Evolutionary conservation across 2,888 invertebrate genomes (phyloP), one percentile per base, ranked within the genome.

Genomic region (Campoplex nolae): DNA sequence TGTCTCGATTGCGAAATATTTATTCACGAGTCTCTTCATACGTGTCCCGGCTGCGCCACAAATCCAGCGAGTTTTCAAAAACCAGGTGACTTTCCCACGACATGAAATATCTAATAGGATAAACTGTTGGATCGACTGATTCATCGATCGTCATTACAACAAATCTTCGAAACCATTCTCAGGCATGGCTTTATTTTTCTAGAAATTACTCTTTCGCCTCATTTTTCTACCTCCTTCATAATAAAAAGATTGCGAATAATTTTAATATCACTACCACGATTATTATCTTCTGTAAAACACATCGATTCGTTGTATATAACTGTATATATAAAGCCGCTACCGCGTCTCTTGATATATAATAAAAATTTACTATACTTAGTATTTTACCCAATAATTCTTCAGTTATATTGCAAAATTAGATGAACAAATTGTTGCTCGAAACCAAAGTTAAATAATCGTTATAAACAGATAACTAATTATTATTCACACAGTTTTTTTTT

Each of bases 1-100:
- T 99, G 99, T 94, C 96, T 98, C 91, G 99, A 99, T 94, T 99
- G 99, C 95, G 99, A 99, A 95, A 96, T 98, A 90, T 98, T 98
- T 93, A 97, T 99, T 58, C 98, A 99, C 89, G 98, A 98, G 90
- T 97, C 98, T 0, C 95, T 99, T 79, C 99, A 99, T 94, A 98
- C 98, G 58, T 99, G 99, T 94, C 99, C 99, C 23, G 99, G 98
- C 67, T 99, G 99, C 95, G 97, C 98, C n/a, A 97, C 97, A 3
- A 96, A 96, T 94, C 94, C 95, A 70, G 92, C 95, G 76, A 95
- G 95, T 35, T 96, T 95, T 90, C 95, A 95, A 65, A 90, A 89
- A 82, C 56, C 85, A 32, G 62, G 82, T 65, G 85, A 74, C 23
- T 56, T 62, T 62, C 80, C 65, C 2, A 54, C 67, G 7, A 65